phyloP scores from a whole-genome alignment of 2,113 vertebrate genomes.

The Bucco capensis region DNA sequence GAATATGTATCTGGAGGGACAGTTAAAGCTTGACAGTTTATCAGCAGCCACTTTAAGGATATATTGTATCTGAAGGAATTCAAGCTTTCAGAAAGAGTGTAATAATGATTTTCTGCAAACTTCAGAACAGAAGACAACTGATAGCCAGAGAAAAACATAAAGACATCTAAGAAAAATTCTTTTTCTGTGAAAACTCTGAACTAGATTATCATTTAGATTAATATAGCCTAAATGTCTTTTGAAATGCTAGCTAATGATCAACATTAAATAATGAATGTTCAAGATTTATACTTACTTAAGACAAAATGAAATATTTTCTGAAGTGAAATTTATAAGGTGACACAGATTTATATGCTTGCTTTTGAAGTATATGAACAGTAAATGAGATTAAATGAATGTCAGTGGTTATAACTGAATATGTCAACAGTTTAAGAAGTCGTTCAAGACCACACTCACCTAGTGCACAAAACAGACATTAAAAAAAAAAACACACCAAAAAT shows the following conservation, averaged over 20 bases:
- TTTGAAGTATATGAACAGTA: background rate
- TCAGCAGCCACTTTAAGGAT: background rate
- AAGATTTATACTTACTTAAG: background rate
- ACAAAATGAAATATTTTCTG: background rate
- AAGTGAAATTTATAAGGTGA: background rate
- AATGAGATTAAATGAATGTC: background rate
- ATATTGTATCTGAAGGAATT: background rate
- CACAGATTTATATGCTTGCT: background rate
- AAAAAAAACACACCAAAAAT: too few species aligned
- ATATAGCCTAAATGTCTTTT: background rate
- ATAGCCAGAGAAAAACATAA: background rate
- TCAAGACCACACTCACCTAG: background rate
- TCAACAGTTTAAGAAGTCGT: background rate
- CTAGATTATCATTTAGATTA: background rate
- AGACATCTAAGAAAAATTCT: background rate
- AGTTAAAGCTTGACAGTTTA: background rate
- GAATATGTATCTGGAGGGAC: background rate
- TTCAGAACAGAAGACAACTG: background rate
- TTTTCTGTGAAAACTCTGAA: background rate
- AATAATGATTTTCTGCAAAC: background rate
- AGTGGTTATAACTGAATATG: background rate
- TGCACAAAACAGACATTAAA: background rate
- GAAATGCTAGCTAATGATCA: background rate
- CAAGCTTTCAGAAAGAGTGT: background rate
- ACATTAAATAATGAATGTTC: background rate